A percentile compares a stretch with the other conserved stretches of the same genome.
Evolutionary conservation across 2,113 vertebrate species (phyloP).

Genomic region (Hiodon tergisus): DNA sequence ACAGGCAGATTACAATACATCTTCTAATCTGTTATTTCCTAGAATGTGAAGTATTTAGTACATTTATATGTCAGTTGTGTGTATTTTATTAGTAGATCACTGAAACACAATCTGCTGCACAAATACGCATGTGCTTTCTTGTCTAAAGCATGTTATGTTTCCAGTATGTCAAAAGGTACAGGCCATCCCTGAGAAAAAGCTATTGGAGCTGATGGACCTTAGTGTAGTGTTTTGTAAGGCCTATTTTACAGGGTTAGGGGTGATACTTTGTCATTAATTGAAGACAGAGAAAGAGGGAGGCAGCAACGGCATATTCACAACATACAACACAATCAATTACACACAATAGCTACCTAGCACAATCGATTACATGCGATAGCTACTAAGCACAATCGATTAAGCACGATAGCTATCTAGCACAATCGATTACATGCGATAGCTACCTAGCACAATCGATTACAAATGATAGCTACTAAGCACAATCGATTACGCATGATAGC

Average conservation of each 20-base stretch:
- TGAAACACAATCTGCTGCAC: constrained; percentile 25
- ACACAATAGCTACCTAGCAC: constrained; percentile 30
- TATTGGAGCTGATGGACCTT: constrained; percentile 41
- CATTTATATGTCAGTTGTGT: background rate
- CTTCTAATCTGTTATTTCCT: background rate
- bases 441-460: too few relatives aligned
- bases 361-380: constrained; percentile 31
- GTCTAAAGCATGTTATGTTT: constrained; percentile 56
- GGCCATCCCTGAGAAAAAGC: constrained; percentile 65
- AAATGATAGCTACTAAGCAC: too few relatives aligned
- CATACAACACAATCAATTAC: constrained; percentile 37
- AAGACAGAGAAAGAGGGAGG: constrained; percentile 33
- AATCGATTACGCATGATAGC: too few relatives aligned
- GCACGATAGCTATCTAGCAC: constrained; percentile 18
- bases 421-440: too few relatives aligned
- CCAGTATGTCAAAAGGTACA: constrained; percentile 47
- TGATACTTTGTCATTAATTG: constrained; percentile 29
- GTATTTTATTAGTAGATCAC: constrained; percentile 3
- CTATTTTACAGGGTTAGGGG: constrained; percentile 37
- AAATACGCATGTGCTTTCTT: constrained; percentile 28
- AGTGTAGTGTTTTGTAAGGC: constrained; percentile 45
- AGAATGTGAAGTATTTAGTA: background rate
- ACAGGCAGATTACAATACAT: background rate
- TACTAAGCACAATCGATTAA: constrained; percentile 24
- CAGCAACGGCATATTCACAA: constrained; percentile 47